These are phyloP conservation scores for Anableps anableps DNA, from an alignment of 2,797 vertebrate species.

Conservation along the genomic window DNA sequence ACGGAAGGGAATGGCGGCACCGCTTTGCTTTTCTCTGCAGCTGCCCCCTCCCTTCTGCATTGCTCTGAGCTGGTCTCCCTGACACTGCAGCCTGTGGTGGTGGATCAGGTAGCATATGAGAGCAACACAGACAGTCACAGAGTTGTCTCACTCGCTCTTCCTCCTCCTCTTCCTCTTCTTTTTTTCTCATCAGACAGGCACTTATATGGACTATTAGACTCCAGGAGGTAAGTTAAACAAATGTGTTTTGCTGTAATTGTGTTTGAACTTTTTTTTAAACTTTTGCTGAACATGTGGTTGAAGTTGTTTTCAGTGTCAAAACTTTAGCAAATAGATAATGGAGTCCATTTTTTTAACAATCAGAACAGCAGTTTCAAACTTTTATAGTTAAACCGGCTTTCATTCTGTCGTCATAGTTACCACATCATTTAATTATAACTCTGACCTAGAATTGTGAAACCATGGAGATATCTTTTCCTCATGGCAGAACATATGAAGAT, in stretches of 20 bases:
- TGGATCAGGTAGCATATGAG: conserved; percentile 72
- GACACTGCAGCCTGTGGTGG: conserved; percentile 52
- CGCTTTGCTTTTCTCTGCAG: conserved; percentile 77
- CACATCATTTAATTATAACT: conserved; percentile 10
- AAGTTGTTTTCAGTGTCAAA: conserved; percentile 21
- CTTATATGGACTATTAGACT: conserved; percentile 41
- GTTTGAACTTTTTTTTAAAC: conserved; percentile 9
- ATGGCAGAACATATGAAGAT: neutral
- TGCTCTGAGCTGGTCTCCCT: conserved; percentile 41
- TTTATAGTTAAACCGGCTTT: conserved; percentile 11
- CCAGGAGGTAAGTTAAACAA: conserved; percentile 71
- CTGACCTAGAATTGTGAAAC: neutral
- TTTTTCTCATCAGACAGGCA: conserved; percentile 54
- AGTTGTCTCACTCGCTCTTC: conserved; percentile 53
- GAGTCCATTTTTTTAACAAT: neutral
- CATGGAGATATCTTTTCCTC: conserved; percentile 12
- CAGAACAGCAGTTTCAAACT: conserved; percentile 12
- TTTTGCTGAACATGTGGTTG: conserved; percentile 20
- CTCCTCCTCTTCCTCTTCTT: conserved; percentile 51
- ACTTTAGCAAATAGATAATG: neutral
- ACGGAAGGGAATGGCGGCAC: conserved; percentile 82
- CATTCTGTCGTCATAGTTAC: conserved; percentile 5
- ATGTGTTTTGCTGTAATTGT: neutral
- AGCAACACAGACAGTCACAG: conserved; percentile 49
- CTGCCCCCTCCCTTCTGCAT: conserved; percentile 41